Conservation (phyloP, 1,140 invertebrate species). For the Drosophila carrolli region DNA sequence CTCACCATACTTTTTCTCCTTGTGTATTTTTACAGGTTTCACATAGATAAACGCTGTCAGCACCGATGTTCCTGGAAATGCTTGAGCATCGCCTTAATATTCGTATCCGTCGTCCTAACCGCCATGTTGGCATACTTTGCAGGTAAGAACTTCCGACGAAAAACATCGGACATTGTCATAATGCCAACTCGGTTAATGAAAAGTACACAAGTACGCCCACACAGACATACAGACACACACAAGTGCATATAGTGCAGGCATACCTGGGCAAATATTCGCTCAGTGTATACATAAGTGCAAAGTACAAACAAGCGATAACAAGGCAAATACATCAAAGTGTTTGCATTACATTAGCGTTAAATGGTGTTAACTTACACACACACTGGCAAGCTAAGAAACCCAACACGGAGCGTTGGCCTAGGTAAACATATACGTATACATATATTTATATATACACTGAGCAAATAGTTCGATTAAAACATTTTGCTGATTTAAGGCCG, state of each 20-base stretch:
- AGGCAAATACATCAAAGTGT: constrained; percentile 79
- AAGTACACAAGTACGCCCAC: constrained; percentile 62
- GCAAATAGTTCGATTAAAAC: neutral
- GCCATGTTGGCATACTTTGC: constrained; percentile 97
- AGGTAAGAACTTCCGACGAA: constrained; percentile 88
- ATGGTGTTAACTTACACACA: constrained; percentile 74
- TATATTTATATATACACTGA: neutral
- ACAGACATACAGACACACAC: constrained; percentile 10
- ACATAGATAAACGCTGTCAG: constrained; percentile 96
- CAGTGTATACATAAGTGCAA: constrained; percentile 40
- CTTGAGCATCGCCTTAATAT: constrained; percentile 95
- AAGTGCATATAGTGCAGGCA: constrained; percentile 6
- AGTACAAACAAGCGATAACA: constrained; percentile 55
- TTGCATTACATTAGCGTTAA: constrained; percentile 82
- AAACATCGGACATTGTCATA: constrained; percentile 45
- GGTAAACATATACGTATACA: constrained; percentile 47
- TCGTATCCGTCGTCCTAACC: constrained; percentile 93
- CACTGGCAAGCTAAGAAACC: constrained; percentile 45
- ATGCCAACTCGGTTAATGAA: constrained; percentile 73
- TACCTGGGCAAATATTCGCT: constrained; percentile 54
- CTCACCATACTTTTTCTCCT: constrained; percentile 14
- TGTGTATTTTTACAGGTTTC: constrained; percentile 86
- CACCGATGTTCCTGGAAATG: constrained; percentile 98
- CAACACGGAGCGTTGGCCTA: constrained; percentile 32
- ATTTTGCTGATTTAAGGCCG: no score